Base-by-base conservation (phyloP, 2,888 invertebrate species). In the Ernsta delagoae region DNA sequence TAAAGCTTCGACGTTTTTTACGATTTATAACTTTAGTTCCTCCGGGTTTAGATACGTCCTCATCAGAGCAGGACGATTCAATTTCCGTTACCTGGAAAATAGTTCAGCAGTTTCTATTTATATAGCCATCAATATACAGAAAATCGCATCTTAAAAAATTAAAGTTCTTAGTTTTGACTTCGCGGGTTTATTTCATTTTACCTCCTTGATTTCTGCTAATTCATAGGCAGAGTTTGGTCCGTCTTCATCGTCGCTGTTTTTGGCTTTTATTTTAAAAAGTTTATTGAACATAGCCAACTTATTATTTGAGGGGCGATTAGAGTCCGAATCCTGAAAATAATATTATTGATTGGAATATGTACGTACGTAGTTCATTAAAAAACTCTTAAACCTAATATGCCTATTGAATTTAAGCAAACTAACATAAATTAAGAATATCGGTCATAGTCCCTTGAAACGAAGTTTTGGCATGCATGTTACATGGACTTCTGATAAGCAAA, bases 161-260 rank as follows among this genome's bases (percentile, higher is more conserved):
- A 16, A 16, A 16, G 16, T 16, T 16, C 16, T 16, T 16, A 1
- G 16, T 16, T 16, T 16, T 16, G 16, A 0, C 1, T 16, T 16
- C 1, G 16, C 16, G 16, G 16, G 16, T 3, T 16, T 50, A 16
- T 50, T 7, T 50, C 16, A 50, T 16, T 50, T 12, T 53, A 53
- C 53, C 53, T 53, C 53, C 24, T 53, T 24, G 24, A 53, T 53
- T 53, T 24, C 24, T 16, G 53, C 24, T 24, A 53, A 24, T 24
- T 53, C 53, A 9, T 53, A 53, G 5, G 53, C 53, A 16, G 24
- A 24, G 9, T 16, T 53, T 8, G 53, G 53, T 4, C 53, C 53
- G 9, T 53, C 53, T 12, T 53, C 53, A 6, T 53, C 53, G 24
- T 53, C 53, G 9, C 53, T 53, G 9, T 53, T 53, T 53, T 53